Percentiles rank a stretch among this genome's conserved stretches.
These are phyloP conservation scores for Sarcophaga carnaria DNA, from an alignment of 2,888 invertebrate genomes.

Conservation along the genomic window DNA sequence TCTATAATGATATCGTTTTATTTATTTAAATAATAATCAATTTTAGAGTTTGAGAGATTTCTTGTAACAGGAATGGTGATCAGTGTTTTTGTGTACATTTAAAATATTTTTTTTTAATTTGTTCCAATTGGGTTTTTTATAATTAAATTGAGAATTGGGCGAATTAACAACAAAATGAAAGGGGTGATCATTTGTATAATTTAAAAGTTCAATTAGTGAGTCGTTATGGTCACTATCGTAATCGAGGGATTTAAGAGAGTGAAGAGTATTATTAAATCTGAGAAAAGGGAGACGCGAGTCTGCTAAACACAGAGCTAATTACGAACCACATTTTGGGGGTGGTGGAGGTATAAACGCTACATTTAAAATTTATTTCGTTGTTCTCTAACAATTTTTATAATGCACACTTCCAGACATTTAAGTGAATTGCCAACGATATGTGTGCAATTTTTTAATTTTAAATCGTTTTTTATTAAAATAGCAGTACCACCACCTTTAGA, in stretches of 20 bases:
- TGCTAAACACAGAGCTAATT: slow-evolving; percentile 30
- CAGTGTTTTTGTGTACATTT: slow-evolving; percentile 17
- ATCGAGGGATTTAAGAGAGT: too few species aligned
- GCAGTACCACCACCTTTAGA: too few species aligned
- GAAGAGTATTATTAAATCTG: too few species aligned
- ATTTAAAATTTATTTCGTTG: too few species aligned
- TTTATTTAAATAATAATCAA: too few species aligned
- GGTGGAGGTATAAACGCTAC: not conserved
- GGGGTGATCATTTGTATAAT: slow-evolving; percentile 13
- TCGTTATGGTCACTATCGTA: too few species aligned
- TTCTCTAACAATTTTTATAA: not conserved
- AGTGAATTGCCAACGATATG: not conserved
- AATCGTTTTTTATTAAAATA: too few species aligned
- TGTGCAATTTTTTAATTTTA: too few species aligned
- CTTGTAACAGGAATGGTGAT: slow-evolving; percentile 4
- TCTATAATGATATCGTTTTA: too few species aligned
- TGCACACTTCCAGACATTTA: slow-evolving; percentile 8
- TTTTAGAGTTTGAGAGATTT: too few species aligned
- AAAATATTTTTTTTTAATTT: slow-evolving; percentile 14
- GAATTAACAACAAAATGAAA: slow-evolving; percentile 17
- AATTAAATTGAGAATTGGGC: slow-evolving; percentile 39
- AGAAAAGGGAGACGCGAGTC: too few species aligned
- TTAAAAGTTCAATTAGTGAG: too few species aligned
- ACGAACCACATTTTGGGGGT: slow-evolving; percentile 43
- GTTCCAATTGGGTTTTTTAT: slow-evolving; percentile 28